These are phyloP conservation scores for Solenodon paradoxus DNA, from an alignment of 2,113 vertebrate genomes.

Conservation along the genomic window DNA sequence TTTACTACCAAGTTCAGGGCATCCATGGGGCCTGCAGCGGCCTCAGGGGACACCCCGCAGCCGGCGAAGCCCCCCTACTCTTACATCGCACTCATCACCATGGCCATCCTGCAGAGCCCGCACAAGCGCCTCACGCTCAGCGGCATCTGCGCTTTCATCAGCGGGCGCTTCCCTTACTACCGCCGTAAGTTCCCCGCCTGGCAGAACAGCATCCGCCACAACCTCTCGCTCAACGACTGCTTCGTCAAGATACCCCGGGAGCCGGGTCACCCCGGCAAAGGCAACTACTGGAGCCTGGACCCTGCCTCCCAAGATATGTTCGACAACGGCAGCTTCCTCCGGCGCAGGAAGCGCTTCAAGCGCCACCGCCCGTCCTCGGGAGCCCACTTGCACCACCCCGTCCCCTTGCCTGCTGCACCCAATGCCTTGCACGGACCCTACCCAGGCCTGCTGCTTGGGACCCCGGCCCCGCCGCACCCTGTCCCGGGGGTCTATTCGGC, in stretches of 20 bases:
- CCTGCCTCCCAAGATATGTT: constrained; percentile 95
- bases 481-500: not conserved
- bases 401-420: not conserved
- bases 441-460: not conserved
- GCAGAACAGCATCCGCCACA: constrained; percentile 98
- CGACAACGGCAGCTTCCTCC: constrained; percentile 92
- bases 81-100: constrained; percentile 94
- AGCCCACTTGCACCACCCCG: not conserved
- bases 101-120: constrained; percentile 94
- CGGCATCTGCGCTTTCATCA: constrained; percentile 94
- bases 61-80: constrained; percentile 91
- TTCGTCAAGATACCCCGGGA: constrained; percentile 96
- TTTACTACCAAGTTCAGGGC: constrained; percentile 78
- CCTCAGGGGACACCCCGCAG: constrained; percentile 40
- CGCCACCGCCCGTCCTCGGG: constrained; percentile 77
- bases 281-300: constrained; percentile 95
- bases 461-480: constrained; percentile 21
- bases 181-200: constrained; percentile 91
- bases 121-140: constrained; percentile 91
- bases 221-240: constrained; percentile 97
- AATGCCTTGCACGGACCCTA: constrained; percentile 32
- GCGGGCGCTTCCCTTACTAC: constrained; percentile 93
- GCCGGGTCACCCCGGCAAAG: constrained; percentile 96
- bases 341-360: constrained; percentile 93
- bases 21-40: not conserved